Conservation (phyloP, 2,113 vertebrate species). For the Charina bottae region DNA sequence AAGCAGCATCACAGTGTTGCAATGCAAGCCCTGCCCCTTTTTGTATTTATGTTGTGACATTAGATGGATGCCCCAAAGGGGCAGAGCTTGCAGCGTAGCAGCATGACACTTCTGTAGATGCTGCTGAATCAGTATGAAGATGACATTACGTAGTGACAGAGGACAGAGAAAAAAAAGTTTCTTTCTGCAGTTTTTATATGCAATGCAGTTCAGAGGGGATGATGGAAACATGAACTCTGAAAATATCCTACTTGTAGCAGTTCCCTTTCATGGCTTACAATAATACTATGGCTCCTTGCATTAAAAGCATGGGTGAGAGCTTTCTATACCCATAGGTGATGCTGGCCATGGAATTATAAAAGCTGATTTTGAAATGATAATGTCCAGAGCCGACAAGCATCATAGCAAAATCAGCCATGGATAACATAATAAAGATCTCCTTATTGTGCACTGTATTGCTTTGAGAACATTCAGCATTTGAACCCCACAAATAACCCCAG, state of each 20-base stretch:
- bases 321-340: neutral
- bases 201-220: neutral
- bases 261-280: neutral
- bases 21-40: neutral
- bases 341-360: neutral
- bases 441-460: constrained; percentile 1
- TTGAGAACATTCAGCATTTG: constrained; percentile 17
- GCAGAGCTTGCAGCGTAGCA: neutral
- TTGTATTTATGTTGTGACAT: neutral
- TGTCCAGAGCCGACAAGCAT: neutral
- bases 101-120: neutral
- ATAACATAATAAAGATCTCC: constrained; percentile 16
- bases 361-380: neutral
- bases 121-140: neutral
- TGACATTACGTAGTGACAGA: neutral
- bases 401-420: neutral
- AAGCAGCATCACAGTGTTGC: neutral
- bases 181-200: neutral
- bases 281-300: neutral
- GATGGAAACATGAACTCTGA: neutral
- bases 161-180: neutral
- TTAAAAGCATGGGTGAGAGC: neutral
- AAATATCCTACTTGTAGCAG: neutral
- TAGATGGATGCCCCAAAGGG: neutral
- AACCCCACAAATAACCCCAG: neutral